These are phyloP conservation scores for Trachymyrmex septentrionalis DNA, from an alignment of 1,140 invertebrate species.

Conservation along the genomic window DNA sequence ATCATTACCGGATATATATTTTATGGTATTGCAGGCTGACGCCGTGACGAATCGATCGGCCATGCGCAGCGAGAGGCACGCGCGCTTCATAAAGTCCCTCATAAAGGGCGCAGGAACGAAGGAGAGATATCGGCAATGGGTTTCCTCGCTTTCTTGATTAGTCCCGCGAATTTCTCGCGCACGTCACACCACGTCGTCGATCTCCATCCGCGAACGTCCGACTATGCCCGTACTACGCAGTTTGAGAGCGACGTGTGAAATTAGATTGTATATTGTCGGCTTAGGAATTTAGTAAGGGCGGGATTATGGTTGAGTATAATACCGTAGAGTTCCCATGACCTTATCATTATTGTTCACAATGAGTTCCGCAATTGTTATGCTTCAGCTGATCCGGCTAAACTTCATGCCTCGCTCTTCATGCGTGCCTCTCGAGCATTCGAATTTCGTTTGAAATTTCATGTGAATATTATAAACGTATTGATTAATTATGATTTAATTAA, in stretches of 20 bases:
- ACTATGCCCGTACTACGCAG: background rate
- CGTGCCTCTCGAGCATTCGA: background rate
- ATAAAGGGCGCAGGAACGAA: conserved; percentile 47
- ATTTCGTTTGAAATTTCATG: background rate
- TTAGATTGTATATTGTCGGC: conserved; percentile 46
- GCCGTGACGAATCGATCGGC: conserved; percentile 81
- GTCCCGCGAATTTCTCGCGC: conserved; percentile 41
- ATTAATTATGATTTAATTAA: background rate
- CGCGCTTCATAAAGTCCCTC: conserved; percentile 67
- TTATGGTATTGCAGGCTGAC: conserved; percentile 76
- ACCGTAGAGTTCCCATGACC: conserved; percentile 30
- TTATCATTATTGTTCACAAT: conserved; percentile 52
- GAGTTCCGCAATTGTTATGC: conserved; percentile 30
- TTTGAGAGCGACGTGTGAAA: conserved; percentile 42
- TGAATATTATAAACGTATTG: background rate
- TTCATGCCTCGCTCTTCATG: background rate
- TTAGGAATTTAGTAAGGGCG: conserved; percentile 37
- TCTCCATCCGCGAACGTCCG: conserved; percentile 32
- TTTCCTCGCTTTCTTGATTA: conserved; percentile 51
- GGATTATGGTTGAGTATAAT: conserved; percentile 26
- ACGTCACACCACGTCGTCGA: conserved; percentile 33
- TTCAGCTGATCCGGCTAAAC: background rate
- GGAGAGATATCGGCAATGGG: conserved; percentile 28
- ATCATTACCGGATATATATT: conserved; percentile 79
- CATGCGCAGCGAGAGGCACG: conserved; percentile 51